These are phyloP conservation scores for Bradypodion ventrale DNA, from an alignment of 2,797 vertebrate species.

Conservation along the genomic window DNA sequence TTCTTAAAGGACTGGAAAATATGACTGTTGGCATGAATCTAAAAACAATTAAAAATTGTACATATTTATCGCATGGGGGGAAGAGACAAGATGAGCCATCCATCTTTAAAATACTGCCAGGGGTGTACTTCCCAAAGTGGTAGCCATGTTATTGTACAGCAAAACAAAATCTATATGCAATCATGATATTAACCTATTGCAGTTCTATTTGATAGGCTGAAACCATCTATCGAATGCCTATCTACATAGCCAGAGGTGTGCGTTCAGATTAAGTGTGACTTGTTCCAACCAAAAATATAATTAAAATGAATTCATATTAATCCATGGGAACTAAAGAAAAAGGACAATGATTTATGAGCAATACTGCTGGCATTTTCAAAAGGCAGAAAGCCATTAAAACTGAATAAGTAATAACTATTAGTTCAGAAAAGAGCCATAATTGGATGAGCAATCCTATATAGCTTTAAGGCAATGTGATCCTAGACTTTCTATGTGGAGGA, in stretches of 20 bases:
- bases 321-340: conserved; percentile 65
- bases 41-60: neutral
- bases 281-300: conserved; percentile 58
- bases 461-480: conserved; percentile 41
- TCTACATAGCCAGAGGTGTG: conserved; percentile 41
- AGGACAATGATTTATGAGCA: conserved; percentile 72
- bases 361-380: conserved; percentile 71
- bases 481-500: neutral
- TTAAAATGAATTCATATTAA: conserved; percentile 73
- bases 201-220: conserved; percentile 44
- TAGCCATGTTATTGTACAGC: too few species aligned
- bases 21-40: neutral
- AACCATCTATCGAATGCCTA: conserved; percentile 23
- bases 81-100: neutral
- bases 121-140: neutral
- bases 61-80: neutral
- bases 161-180: neutral
- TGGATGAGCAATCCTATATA: conserved; percentile 54
- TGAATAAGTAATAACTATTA: conserved; percentile 66
- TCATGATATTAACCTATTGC: conserved; percentile 20
- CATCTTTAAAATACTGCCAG: neutral
- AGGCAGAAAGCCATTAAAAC: conserved; percentile 68
- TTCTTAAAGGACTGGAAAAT: neutral
- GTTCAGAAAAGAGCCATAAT: conserved; percentile 60
- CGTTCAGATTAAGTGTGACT: conserved; percentile 54